Conservation (phyloP, 2,797 vertebrate species). For the Momotus momota region DNA sequence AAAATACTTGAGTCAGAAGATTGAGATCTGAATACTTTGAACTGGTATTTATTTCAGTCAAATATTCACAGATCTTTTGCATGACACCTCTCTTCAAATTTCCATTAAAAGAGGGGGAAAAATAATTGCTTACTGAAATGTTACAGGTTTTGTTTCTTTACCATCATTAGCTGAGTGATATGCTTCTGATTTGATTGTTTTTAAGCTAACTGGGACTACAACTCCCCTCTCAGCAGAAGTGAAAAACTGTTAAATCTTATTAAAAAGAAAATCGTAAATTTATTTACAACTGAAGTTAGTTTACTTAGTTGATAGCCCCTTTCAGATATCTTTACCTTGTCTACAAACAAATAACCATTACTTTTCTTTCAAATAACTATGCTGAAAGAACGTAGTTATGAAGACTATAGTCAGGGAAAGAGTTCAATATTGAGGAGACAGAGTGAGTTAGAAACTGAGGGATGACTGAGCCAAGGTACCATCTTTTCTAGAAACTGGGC, state of each 20-base stretch:
- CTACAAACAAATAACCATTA: not conserved
- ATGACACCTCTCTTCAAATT: not conserved
- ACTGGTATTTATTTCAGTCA: not conserved
- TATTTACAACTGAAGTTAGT: not conserved
- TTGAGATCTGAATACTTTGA: not conserved
- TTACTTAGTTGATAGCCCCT: not conserved
- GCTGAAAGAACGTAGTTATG: not conserved
- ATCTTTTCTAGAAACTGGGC: not conserved
- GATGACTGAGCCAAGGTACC: not conserved
- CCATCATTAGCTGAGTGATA: not conserved
- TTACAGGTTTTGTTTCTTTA: not conserved
- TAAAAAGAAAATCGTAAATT: not conserved
- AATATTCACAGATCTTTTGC: not conserved
- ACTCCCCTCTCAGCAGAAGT: not conserved
- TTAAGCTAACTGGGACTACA: not conserved
- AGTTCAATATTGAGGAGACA: not conserved
- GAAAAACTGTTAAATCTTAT: not conserved
- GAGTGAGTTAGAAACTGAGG: not conserved
- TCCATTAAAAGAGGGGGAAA: not conserved
- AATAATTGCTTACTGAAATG: not conserved
- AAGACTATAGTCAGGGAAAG: not conserved
- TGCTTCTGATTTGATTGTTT: not conserved
- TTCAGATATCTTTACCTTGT: not conserved
- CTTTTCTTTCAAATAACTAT: not conserved
- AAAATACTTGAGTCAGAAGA: not conserved